phyloP scores from a whole-genome alignment of 2,888 invertebrate genomes.

The Epirrhoe alternata region DNA sequence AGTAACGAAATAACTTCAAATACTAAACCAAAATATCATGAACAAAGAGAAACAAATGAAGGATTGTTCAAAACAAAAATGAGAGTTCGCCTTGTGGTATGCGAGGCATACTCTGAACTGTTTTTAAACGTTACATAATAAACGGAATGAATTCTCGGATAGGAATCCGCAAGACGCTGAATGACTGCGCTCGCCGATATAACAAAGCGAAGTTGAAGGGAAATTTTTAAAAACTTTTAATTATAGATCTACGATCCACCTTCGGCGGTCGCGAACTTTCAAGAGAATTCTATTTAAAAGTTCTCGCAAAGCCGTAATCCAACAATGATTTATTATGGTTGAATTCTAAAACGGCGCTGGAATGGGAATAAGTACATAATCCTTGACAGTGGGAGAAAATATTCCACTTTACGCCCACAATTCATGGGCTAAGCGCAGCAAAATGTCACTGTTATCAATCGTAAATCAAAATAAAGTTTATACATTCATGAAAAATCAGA shows the following conservation, averaged over 20 bases:
- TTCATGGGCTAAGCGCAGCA: conserved; percentile 4
- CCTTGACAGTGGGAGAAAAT: conserved; percentile 41
- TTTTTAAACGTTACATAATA: conserved; percentile 53
- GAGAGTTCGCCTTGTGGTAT: conserved; percentile 58
- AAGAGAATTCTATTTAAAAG: conserved; percentile 58
- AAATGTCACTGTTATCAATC: neutral
- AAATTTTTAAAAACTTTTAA: conserved; percentile 57
- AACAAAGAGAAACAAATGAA: conserved; percentile 68
- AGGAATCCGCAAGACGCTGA: conserved; percentile 42
- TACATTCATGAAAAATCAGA: no score
- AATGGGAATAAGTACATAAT: conserved; percentile 43
- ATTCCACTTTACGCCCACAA: conserved; percentile 34
- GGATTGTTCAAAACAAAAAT: conserved; percentile 66
- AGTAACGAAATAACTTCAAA: conserved; percentile 68
- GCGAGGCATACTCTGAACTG: conserved; percentile 57
- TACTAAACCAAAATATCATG: conserved; percentile 65
- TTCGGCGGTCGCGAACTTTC: conserved; percentile 52
- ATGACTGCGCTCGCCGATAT: conserved; percentile 39
- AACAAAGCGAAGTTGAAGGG: conserved; percentile 45
- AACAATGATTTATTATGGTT: conserved; percentile 57
- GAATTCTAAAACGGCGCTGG: conserved; percentile 44
- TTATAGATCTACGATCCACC: conserved; percentile 58
- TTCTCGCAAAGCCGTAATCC: conserved; percentile 54
- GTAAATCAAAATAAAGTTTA: neutral
- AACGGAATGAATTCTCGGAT: conserved; percentile 39